phyloP scores from a whole-genome alignment of 2,888 invertebrate species.

The Argyra leucocephala region DNA sequence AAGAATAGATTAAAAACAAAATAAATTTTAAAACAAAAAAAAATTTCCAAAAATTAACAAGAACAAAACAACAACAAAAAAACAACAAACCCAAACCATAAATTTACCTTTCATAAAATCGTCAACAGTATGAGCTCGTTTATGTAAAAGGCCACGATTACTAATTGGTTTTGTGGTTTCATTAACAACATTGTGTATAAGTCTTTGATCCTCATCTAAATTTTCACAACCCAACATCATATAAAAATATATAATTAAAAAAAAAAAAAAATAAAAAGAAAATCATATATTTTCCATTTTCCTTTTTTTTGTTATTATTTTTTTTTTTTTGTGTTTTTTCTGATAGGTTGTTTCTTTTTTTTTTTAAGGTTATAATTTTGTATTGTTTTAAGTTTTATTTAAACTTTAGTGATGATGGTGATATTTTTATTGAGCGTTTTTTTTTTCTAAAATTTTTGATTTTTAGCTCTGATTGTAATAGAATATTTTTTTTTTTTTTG shows the following conservation, averaged over 20 bases:
- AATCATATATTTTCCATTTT: neutral
- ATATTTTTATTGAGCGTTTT: too few relatives aligned
- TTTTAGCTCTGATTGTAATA: too few relatives aligned
- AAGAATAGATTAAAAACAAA: slow-evolving; percentile 13
- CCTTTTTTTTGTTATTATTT: neutral
- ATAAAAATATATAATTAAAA: neutral
- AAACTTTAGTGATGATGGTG: too few relatives aligned
- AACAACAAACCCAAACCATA: neutral
- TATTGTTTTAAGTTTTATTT: too few relatives aligned
- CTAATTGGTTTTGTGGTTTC: slow-evolving; percentile 25
- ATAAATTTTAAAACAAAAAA: slow-evolving; percentile 12
- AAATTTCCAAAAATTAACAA: neutral
- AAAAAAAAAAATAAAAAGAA: neutral
- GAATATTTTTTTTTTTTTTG: too few relatives aligned
- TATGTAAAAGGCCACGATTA: slow-evolving; percentile 31
- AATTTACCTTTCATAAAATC: slow-evolving; percentile 34
- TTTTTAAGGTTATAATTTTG: too few relatives aligned
- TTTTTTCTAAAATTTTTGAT: too few relatives aligned
- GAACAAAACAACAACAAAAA: neutral
- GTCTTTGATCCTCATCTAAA: slow-evolving; percentile 31
- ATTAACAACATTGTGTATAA: slow-evolving; percentile 28
- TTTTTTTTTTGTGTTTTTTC: neutral
- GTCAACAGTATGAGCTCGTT: slow-evolving; percentile 33
- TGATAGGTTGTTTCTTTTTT: too few relatives aligned
- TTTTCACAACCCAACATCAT: neutral